phyloP scores from a whole-genome alignment of 1,140 invertebrate species.

The Venustaconcha ellipsiformis region DNA sequence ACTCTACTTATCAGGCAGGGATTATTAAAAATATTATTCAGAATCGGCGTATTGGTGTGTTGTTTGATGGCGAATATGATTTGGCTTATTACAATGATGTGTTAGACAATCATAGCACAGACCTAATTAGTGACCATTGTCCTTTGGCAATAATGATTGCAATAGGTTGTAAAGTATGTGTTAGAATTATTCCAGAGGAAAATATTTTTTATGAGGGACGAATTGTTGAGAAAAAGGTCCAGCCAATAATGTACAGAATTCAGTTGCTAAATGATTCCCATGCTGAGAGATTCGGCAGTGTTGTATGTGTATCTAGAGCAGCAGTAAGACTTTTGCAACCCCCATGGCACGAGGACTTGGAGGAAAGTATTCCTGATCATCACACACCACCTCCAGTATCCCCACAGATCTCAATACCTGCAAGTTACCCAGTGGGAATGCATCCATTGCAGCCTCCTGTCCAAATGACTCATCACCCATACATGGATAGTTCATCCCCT shows the following conservation, averaged over 20 bases:
- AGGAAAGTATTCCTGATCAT: constrained; percentile 71
- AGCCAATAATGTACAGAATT: constrained; percentile 79
- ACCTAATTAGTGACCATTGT: constrained; percentile 93
- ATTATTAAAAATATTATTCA: constrained; percentile 76
- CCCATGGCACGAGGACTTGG: constrained; percentile 95
- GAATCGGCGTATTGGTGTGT: constrained; percentile 79
- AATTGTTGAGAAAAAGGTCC: constrained; percentile 79
- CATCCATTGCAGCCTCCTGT: constrained; percentile 71
- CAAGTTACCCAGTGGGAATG: background rate
- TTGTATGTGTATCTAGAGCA: constrained; percentile 80
- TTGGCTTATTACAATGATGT: constrained; percentile 73
- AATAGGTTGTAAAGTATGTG: constrained; percentile 76
- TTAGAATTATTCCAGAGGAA: constrained; percentile 72
- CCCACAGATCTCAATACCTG: constrained; percentile 24
- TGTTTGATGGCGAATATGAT: constrained; percentile 79
- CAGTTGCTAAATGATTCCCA: constrained; percentile 4
- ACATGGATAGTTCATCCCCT: constrained; percentile 66
- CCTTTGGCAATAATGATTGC: constrained; percentile 83
- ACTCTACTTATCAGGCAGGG: constrained; percentile 85
- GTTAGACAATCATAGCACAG: constrained; percentile 81
- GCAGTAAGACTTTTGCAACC: constrained; percentile 90
- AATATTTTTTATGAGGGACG: constrained; percentile 85
- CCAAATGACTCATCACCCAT: constrained; percentile 74
- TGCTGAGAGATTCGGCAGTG: constrained; percentile 22
- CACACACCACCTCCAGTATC: constrained; percentile 34